Evolutionary conservation across 2,113 vertebrate genomes (phyloP), one percentile per base, ranked within the genome.

Genomic region (Corvus hawaiiensis): DNA sequence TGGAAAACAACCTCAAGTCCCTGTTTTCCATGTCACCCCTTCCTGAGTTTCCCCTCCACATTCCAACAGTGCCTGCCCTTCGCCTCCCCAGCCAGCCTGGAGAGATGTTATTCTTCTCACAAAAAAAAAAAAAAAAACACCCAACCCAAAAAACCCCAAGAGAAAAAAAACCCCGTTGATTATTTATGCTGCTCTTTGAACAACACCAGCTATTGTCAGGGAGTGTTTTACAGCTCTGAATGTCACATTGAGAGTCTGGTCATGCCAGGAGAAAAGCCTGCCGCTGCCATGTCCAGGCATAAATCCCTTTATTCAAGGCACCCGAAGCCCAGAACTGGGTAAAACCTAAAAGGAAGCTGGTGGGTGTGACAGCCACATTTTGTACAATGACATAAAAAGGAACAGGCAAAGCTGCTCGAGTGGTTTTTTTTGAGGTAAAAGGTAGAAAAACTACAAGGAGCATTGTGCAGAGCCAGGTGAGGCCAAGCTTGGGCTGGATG

Each of bases 161-260:
- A 14, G 9, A 39, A 14, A 10, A 9, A 26, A 28, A 35, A 1
- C 3, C 17, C 32, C 59, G 59, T 78, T 0, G 13, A 93, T 94
- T 91, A 82, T 94, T 97, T 93, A 71, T 75, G 82, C 74, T 6
- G 49, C 71, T 85, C 44, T 78, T 52, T 76, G 75, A 93, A 96
- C 96, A 97, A 93, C 85, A 85, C 44, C 86, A 94, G 95, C 96
- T 83, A 91, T 95, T 97, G 95, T 97, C 85, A 66, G 82, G 67
- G 82, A 93, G 92, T 27, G 78, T 84, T 93, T 94, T 79, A 87
- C 88, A 94, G 90, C 90, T 76, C 94, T 91, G 87, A 94, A 95
- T 85, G 95, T 91, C 92, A 87, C 96, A 95, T 94, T 96, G 94
- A 90, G 90, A 97, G 96, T 95, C 95, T 69, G 92, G 78, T 93